Evolutionary conservation across 2,113 vertebrate genomes (phyloP), one percentile per base, ranked within the genome.

Genomic region (Crotophaga sulcirostris): DNA sequence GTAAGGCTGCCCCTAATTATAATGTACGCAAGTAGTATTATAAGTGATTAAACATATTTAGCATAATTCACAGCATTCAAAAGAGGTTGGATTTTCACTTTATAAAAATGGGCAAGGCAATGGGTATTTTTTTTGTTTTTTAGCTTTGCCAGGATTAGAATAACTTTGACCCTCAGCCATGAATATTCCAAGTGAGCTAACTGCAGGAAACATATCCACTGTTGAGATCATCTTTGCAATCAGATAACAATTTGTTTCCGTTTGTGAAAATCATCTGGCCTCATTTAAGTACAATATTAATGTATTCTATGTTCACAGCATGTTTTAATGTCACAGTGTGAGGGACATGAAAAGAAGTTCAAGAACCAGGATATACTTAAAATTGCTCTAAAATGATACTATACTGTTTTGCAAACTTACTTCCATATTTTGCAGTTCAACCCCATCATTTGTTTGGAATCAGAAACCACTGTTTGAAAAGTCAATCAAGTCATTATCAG

Each of bases 101-200:
- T 87, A 90, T 80, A 96, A 92, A 95, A 95, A 40, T 58, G 52
- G 60, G 60, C 89, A 87, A 90, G 84, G 96, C 83, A 97, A 97
- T 93, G 95, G 90, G 45, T 72, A 94, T 85, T 92, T 95, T 54
- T 45, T 45, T 45, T 11, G 16, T 85, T 76, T 58, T 77, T 84
- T 92, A 93, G 42, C 70, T 92, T 74, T 63, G 49, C 56, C 62
- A 90, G 70, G 84, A 92, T 96, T 94, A 89, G 74, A 96, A 93
- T 66, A 68, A 87, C 28, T 80, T 93, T 98, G 97, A 96, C 52
- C 89, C 34, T 58, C 49, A 81, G 92, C 97, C 96, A 91, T 95
- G 97, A 96, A 97, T 94, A 97, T 97, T 98, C 97, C 95, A 36
- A 92, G 87, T 90, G 76, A 94, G 64, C 92, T 75, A 90, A 91